Evolutionary conservation across 2,888 invertebrate species (phyloP).

Genomic region (Lasioglossum figueresi): DNA sequence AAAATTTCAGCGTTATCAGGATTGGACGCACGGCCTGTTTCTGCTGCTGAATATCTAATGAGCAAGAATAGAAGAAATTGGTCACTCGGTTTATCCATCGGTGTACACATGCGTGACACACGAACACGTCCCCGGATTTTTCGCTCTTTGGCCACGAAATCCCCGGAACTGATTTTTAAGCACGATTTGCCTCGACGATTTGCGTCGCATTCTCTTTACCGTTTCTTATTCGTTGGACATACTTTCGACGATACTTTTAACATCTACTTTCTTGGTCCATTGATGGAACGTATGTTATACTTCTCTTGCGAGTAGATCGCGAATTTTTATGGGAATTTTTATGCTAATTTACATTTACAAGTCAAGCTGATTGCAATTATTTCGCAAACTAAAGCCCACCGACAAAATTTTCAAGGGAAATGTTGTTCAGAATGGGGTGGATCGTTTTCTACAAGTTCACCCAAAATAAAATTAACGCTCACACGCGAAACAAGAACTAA

Average conservation of each 20-base stretch:
- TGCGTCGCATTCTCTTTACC: background rate
- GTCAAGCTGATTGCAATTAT: too few species aligned
- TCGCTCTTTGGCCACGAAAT: background rate
- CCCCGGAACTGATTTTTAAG: background rate
- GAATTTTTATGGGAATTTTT: too few species aligned
- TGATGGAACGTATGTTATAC: too few species aligned
- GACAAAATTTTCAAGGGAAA: too few species aligned
- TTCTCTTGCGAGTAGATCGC: background rate
- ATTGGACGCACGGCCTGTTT: slow-evolving; percentile 47
- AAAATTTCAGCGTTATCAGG: slow-evolving; percentile 74
- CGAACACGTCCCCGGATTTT: slow-evolving; percentile 1
- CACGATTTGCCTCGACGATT: background rate
- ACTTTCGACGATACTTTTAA: background rate
- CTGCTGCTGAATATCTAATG: slow-evolving; percentile 54
- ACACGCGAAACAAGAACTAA: too few species aligned
- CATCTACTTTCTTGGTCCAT: background rate
- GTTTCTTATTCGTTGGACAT: background rate
- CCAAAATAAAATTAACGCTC: background rate
- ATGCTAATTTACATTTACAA: too few species aligned
- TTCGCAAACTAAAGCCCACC: too few species aligned
- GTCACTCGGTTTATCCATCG: slow-evolving; percentile 34
- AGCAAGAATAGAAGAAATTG: slow-evolving; percentile 40
- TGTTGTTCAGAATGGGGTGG: too few species aligned
- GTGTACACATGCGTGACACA: slow-evolving; percentile 21
- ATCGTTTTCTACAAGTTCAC: too few species aligned